Conservation (phyloP, 1,140 invertebrate species). For the Tyrophagus putrescentiae region DNA sequence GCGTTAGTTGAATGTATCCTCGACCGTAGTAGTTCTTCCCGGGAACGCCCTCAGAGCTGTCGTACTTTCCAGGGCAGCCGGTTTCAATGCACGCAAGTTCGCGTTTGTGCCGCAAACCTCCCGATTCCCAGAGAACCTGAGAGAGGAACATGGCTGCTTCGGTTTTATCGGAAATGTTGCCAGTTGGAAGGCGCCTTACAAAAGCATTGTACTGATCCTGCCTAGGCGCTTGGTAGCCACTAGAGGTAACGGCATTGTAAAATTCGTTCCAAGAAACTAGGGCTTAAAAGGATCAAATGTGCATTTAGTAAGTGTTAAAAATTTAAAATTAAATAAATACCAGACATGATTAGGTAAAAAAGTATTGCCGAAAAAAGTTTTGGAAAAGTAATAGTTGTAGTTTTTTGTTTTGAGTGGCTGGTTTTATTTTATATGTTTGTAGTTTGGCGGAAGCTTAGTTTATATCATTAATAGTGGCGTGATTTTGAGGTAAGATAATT, state of each 20-base stretch:
- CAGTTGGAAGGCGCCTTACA: neutral
- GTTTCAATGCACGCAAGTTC: constrained; percentile 7
- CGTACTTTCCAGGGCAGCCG: constrained; percentile 10
- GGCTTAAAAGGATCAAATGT: too few relatives aligned
- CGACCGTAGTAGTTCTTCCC: constrained; percentile 15
- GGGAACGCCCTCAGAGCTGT: constrained; percentile 5
- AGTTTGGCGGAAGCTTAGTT: too few relatives aligned
- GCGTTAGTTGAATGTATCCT: constrained; percentile 17
- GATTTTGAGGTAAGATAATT: too few relatives aligned
- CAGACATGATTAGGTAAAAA: too few relatives aligned
- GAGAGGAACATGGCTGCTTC: constrained; percentile 5
- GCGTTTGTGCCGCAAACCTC: constrained; percentile 13
- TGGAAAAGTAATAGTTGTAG: too few relatives aligned
- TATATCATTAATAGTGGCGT: too few relatives aligned
- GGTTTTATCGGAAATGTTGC: neutral
- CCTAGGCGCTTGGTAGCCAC: neutral
- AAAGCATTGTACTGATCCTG: constrained; percentile 12
- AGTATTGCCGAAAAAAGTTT: too few relatives aligned
- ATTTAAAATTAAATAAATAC: too few relatives aligned
- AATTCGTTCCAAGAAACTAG: constrained; percentile 4
- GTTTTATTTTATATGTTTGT: too few relatives aligned
- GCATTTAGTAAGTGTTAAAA: too few relatives aligned
- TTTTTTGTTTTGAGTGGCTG: too few relatives aligned
- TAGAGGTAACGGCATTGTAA: neutral
- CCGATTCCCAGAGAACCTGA: constrained; percentile 15